Evolutionary conservation across 1,140 invertebrate genomes (phyloP).

Genomic region (Anadara kagoshimensis): DNA sequence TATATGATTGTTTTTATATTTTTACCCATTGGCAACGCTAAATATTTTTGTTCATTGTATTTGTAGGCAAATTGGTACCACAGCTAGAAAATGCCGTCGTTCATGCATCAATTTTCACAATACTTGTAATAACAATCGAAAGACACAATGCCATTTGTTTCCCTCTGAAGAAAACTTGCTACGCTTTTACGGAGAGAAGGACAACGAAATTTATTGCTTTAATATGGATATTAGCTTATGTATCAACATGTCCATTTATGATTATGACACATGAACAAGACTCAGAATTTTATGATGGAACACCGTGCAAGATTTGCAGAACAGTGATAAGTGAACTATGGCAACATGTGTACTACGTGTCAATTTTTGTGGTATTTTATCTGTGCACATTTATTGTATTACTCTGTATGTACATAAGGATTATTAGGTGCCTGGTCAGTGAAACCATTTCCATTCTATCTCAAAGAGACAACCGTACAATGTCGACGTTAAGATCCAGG

Average conservation of each 20-base stretch:
- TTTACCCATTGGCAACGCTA: too few species aligned
- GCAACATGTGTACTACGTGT: slow-evolving; percentile 44
- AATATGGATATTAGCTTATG: slow-evolving; percentile 47
- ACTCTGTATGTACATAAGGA: slow-evolving; percentile 50
- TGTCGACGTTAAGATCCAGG: slow-evolving; percentile 28
- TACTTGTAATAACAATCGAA: too few species aligned
- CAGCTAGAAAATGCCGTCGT: too few species aligned
- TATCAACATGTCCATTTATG: slow-evolving; percentile 49
- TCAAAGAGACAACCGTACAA: slow-evolving; percentile 1
- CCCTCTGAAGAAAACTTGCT: too few species aligned
- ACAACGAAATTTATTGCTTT: slow-evolving; percentile 32
- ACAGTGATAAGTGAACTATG: slow-evolving; percentile 28
- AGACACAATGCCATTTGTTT: too few species aligned
- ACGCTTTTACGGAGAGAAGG: too few species aligned
- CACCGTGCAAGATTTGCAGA: slow-evolving; percentile 42
- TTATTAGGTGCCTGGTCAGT: slow-evolving; percentile 26
- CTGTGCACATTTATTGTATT: slow-evolving; percentile 48
- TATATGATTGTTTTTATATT: too few species aligned
- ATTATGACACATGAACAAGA: slow-evolving; percentile 44
- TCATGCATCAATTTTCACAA: too few species aligned
- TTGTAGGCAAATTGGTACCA: too few species aligned
- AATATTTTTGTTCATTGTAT: too few species aligned
- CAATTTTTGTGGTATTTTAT: slow-evolving; percentile 44
- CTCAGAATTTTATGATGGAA: slow-evolving; percentile 50
- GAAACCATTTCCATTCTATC: neutral